phyloP scores from a whole-genome alignment of 2,888 invertebrate genomes.

The Drosophila prolongata region DNA sequence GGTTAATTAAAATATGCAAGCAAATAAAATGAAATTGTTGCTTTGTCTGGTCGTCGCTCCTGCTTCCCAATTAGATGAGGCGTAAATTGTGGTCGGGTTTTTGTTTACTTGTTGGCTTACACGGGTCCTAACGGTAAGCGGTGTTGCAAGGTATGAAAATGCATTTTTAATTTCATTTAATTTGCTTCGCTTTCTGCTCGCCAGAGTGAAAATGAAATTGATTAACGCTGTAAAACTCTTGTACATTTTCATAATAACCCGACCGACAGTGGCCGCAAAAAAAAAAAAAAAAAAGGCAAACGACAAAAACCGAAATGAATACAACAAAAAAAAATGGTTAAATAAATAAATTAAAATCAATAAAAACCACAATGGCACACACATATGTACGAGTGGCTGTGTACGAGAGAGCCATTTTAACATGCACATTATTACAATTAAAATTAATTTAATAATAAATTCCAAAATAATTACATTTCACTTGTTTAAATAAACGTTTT shows the following conservation, averaged over 20 bases:
- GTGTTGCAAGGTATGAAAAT: constrained; percentile 53
- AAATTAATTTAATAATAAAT: constrained; percentile 83
- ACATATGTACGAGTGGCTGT: constrained; percentile 21
- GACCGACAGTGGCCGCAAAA: constrained; percentile 2
- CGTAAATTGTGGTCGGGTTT: constrained; percentile 61
- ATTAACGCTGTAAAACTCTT: constrained; percentile 61
- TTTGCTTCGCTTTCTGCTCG: constrained; percentile 44
- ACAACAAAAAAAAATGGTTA: constrained; percentile 43
- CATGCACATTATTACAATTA: constrained; percentile 81
- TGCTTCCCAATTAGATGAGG: constrained; percentile 65
- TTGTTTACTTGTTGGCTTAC: constrained; percentile 46
- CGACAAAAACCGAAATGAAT: constrained; percentile 26
- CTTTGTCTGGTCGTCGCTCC: background rate
- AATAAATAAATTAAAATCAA: constrained; percentile 80
- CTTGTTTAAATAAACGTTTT: constrained; percentile 75
- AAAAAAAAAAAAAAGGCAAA: background rate
- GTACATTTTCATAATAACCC: constrained; percentile 38
- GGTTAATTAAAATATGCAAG: constrained; percentile 72
- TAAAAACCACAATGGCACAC: constrained; percentile 67
- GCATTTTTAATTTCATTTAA: constrained; percentile 76
- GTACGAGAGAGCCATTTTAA: constrained; percentile 57
- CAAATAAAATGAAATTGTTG: constrained; percentile 59
- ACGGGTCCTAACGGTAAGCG: constrained; percentile 54
- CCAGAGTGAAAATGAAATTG: constrained; percentile 65
- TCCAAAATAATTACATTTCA: constrained; percentile 81